A percentile compares a stretch with the other conserved stretches of the same genome.
Evolutionary conservation across 2,797 vertebrate genomes (phyloP).

Genomic region (Octomys mimax): DNA sequence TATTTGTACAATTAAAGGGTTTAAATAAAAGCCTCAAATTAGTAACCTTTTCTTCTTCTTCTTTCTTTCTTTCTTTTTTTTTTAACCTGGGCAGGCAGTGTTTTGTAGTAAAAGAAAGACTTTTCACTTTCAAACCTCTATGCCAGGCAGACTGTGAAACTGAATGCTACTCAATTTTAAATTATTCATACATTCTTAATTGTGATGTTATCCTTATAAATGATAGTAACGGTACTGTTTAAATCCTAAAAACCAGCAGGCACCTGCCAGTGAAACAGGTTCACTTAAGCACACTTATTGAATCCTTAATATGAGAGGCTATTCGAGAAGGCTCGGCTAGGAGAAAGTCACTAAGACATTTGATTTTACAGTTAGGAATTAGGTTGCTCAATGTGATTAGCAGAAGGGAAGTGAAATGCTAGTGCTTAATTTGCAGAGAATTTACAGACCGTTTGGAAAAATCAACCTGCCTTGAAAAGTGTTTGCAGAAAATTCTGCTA

Average conservation of each 20-base stretch:
- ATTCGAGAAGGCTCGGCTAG: constrained; percentile 68
- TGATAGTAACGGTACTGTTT: constrained; percentile 80
- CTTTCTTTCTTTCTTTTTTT: background rate
- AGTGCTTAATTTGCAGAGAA: constrained; percentile 42
- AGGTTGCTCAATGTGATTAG: constrained; percentile 10
- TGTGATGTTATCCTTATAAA: constrained; percentile 83
- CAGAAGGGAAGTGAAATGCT: constrained; percentile 70
- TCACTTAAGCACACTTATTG: constrained; percentile 70
- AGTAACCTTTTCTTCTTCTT: constrained; percentile 84
- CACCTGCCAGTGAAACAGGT: constrained; percentile 72
- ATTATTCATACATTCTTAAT: constrained; percentile 83
- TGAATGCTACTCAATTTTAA: constrained; percentile 80
- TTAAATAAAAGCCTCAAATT: constrained; percentile 86
- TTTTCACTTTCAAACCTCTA: constrained; percentile 67
- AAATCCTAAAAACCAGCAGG: constrained; percentile 79
- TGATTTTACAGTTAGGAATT: constrained; percentile 44
- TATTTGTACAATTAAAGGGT: constrained; percentile 85
- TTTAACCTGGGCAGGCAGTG: constrained; percentile 61
- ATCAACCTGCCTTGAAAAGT: constrained; percentile 40
- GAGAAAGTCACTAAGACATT: constrained; percentile 55
- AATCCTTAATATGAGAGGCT: constrained; percentile 58
- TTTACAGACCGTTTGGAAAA: constrained; percentile 67
- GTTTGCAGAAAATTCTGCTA: constrained; percentile 33
- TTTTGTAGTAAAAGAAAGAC: constrained; percentile 86
- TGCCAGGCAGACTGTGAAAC: constrained; percentile 68